Evolutionary conservation across 1,140 invertebrate genomes (phyloP), one percentile per base, ranked within the genome.

Genomic region (Drosophila parabipectinata): DNA sequence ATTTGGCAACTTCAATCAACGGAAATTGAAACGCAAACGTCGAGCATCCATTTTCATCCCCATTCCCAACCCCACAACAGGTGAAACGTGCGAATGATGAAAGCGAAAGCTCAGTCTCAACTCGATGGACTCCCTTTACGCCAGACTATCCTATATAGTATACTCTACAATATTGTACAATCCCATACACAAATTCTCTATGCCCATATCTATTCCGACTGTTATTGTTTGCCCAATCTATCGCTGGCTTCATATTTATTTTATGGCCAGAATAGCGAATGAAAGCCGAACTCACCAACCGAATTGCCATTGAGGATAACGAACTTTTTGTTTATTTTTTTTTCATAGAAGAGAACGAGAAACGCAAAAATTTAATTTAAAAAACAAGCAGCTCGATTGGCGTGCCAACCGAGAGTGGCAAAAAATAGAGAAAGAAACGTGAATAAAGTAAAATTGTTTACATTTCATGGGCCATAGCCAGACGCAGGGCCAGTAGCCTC

Each of bases 1-100:
- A 73, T 79, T 79, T 74, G 79, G 60, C 54, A 87, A 72, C 82
- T 87, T 82, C 82, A 85, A 85, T 85, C 82, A 87, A 77, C 82
- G 78, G 82, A 85, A 85, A 85, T 87, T 87, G 82, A 85, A 84
- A 85, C 73, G 63, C 77, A 73, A 77, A 75, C 79, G 47, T 61
- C 30, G 51, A 55, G 73, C 44, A 64, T 66, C 56, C 52, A 60
- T 48, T 45, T 53, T 28, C 8, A 44, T 26, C 48, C 9, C 47
- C 26, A 28, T 28, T 5, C 15, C 18, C 37, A 45, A 37, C 55
- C 26, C 18, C 37, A 12, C 50, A 67, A 63, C 80, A 75, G 63
- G 59, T 39, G 53, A 82, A 72, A 72, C 81, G 80, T 76, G 72
- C 57, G 64, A 64, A 48, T 45, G 72, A 72, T 69, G 77, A 84